These are phyloP conservation scores for Seladonia tumulorum DNA, from an alignment of 2,888 invertebrate genomes.

Conservation along the genomic window DNA sequence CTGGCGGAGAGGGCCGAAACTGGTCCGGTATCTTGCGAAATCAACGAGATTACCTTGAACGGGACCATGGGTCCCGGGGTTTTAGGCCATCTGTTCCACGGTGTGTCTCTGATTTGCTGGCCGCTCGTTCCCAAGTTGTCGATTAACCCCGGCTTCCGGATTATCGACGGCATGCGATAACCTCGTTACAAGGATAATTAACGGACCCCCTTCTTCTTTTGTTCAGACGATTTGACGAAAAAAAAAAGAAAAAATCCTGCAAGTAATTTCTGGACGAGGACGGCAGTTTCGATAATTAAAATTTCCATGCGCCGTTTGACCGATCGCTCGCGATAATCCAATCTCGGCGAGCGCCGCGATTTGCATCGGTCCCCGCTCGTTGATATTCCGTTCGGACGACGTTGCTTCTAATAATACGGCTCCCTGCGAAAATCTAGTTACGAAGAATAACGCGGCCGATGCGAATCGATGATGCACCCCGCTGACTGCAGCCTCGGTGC, in stretches of 20 bases:
- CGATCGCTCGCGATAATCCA: conserved; percentile 51
- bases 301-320: conserved; percentile 56
- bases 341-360: conserved; percentile 33
- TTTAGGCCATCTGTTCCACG: conserved; percentile 64
- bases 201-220: neutral
- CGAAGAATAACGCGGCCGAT: conserved; percentile 19
- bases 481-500: neutral
- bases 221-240: neutral
- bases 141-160: neutral
- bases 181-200: conserved; percentile 45
- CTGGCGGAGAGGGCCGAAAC: conserved; percentile 53
- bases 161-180: conserved; percentile 24
- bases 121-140: neutral
- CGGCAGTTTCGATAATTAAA: conserved; percentile 55
- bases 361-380: conserved; percentile 35
- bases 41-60: conserved; percentile 71
- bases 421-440: conserved; percentile 22
- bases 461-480: conserved; percentile 14
- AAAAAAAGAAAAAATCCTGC: conserved; percentile 23
- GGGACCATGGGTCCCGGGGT: conserved; percentile 22
- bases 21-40: conserved; percentile 66
- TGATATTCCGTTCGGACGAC: conserved; percentile 36
- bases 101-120: conserved; percentile 16
- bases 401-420: conserved; percentile 21
- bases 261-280: conserved; percentile 21